phyloP scores from a whole-genome alignment of 2,797 vertebrate species.

The Dendrocincla tyrannina region DNA sequence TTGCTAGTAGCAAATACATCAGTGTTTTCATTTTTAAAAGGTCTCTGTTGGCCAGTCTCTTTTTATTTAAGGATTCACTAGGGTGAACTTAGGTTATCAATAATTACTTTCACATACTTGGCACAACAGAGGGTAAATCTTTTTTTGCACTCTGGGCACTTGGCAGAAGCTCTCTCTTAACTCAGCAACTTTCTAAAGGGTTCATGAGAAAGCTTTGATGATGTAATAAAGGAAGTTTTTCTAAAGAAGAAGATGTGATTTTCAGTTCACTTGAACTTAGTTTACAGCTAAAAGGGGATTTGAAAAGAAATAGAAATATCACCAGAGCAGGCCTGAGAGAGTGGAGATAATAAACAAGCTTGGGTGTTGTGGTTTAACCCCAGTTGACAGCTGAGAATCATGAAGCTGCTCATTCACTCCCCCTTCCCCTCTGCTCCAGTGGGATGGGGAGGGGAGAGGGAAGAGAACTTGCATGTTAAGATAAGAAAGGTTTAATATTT shows the following conservation, averaged over 20 bases:
- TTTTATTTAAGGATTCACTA: background rate
- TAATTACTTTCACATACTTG: conserved; percentile 15
- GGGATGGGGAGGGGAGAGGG: background rate
- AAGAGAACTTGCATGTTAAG: too few relatives aligned
- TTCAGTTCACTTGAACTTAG: background rate
- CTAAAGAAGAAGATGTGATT: background rate
- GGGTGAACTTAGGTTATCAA: conserved; percentile 25
- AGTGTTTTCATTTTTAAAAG: conserved; percentile 31
- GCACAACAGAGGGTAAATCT: background rate
- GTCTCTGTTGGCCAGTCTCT: conserved; percentile 11
- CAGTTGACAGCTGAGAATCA: background rate
- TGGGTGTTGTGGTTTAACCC: background rate
- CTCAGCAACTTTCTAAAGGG: background rate
- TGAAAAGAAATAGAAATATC: background rate
- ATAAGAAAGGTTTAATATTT: background rate
- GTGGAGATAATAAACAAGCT: background rate
- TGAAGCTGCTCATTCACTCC: background rate
- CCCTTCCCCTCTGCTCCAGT: background rate
- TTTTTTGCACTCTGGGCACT: background rate
- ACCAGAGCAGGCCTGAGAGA: background rate
- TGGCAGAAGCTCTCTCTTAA: background rate
- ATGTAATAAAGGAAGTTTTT: background rate
- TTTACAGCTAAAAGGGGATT: background rate
- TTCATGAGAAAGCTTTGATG: background rate
- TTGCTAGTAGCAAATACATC: conserved; percentile 9